phyloP scores from a whole-genome alignment of 35 echinoderm and acorn worm genomes.

The Heliocidaris erythrogramma region DNA sequence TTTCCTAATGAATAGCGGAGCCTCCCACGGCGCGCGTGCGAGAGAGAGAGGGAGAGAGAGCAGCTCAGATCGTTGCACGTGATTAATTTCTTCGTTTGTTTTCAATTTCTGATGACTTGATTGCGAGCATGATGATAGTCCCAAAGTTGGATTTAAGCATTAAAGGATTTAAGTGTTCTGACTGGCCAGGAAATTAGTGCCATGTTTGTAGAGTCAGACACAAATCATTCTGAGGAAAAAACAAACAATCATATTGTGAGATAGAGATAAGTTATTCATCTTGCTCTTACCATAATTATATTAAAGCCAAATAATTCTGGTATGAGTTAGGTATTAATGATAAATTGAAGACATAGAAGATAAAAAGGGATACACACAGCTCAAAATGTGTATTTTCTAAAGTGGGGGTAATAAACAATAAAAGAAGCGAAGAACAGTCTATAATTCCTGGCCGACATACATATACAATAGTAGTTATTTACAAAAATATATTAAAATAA shows the following conservation, averaged over 20 bases:
- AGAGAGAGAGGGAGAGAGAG: not conserved
- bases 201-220: not conserved
- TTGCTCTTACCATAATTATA: not conserved
- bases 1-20: not conserved
- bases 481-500: too few relatives aligned
- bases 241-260: not conserved
- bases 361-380: too few relatives aligned
- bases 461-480: too few relatives aligned
- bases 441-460: too few relatives aligned
- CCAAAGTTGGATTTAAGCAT: not conserved
- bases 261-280: not conserved
- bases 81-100: not conserved
- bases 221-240: not conserved
- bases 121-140: not conserved
- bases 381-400: too few relatives aligned
- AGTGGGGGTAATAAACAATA: too few relatives aligned
- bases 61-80: not conserved
- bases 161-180: not conserved
- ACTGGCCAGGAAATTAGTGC: not conserved
- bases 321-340: too few relatives aligned
- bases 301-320: too few relatives aligned
- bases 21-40: not conserved
- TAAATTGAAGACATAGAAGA: too few relatives aligned
- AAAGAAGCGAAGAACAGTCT: too few relatives aligned
- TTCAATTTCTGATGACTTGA: not conserved